Evolutionary conservation across 2,888 invertebrate genomes (phyloP).

Genomic region (Scaptomyza flava): DNA sequence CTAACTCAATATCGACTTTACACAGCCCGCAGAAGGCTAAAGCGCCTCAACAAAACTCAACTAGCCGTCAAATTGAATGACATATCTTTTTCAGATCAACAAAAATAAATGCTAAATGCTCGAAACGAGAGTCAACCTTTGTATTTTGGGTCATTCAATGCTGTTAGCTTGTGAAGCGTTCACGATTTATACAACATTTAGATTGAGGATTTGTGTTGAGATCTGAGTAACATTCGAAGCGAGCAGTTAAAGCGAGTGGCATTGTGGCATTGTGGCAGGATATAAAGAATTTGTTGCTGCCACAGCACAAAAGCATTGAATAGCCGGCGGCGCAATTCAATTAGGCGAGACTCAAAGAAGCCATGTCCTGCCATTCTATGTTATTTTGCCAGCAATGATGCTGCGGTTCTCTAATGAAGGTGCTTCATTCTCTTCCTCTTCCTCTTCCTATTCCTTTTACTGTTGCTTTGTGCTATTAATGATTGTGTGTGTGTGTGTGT

Average conservation of each 20-base stretch:
- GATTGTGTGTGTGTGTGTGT: conserved; percentile 5
- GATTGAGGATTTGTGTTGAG: neutral
- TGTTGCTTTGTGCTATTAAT: conserved; percentile 1
- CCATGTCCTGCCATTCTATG: conserved; percentile 14
- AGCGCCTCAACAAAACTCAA: too few species aligned
- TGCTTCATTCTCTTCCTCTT: neutral
- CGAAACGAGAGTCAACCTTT: too few species aligned
- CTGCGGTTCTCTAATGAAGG: neutral
- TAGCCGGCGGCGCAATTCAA: conserved; percentile 62
- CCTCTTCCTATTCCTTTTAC: neutral
- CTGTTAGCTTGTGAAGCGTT: too few species aligned
- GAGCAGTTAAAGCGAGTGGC: conserved; percentile 4
- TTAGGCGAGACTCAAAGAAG: conserved; percentile 46
- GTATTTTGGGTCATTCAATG: neutral
- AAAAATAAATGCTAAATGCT: too few species aligned
- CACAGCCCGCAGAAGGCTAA: too few species aligned
- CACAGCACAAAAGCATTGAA: conserved; percentile 52
- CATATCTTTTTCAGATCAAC: too few species aligned
- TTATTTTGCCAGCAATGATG: neutral
- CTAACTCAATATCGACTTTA: too few species aligned
- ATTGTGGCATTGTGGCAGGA: conserved; percentile 18
- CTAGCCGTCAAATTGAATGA: too few species aligned
- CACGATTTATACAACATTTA: neutral
- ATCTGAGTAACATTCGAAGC: conserved; percentile 35
- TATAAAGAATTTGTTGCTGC: conserved; percentile 55